Base-by-base conservation (phyloP, 2,888 invertebrate genomes). In the Drosophila mimica region DNA sequence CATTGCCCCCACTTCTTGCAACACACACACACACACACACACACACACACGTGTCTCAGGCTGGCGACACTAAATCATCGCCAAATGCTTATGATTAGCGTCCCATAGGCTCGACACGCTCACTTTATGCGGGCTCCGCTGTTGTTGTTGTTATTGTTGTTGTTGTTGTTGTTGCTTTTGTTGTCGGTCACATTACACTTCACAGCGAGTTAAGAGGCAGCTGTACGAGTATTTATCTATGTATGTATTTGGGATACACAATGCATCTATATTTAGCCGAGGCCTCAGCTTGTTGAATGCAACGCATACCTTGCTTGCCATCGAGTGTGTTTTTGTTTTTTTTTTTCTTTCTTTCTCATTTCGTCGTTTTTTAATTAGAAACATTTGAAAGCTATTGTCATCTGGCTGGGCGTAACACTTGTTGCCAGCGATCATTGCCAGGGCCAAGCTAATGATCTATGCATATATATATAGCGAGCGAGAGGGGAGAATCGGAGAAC, bases 1-100 rank as follows among this genome's bases (percentile, higher is more conserved):
- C 76, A 79, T 62, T 52, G 48, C 51, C 54, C 56, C 40, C 52
- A 67, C 62, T 31, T 38, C 46, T 34, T 38, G 49, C 46, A 36
- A 64, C 33, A 76, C 25, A 58, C 46, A 54, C 49, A 48, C 40
- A 67, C 40, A 59, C 11, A 46, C 34, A 53, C 30, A 25, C 49
- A 51, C 1, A 36, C 9, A 70, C 57, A 79, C 76, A 88, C 82
- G 85, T 88, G 88, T 82, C 81, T 66, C 80, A 74, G 82, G 66
- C 90, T 81, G 88, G 66, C 82, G 82, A 74, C 83, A 88, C 89
- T 88, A 88, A 88, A 88, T 88, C 88, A 88, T 88, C 74, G 75
- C 74, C 83, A 88, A 87, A 87, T 88, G 88, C 87, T 90, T 90
- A 86, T 90, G 90, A 87, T 87, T 87, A 90, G 83, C 80, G 79